Conservation (phyloP, 2,888 invertebrate genomes). For the Nipponacmea schrenckii region DNA sequence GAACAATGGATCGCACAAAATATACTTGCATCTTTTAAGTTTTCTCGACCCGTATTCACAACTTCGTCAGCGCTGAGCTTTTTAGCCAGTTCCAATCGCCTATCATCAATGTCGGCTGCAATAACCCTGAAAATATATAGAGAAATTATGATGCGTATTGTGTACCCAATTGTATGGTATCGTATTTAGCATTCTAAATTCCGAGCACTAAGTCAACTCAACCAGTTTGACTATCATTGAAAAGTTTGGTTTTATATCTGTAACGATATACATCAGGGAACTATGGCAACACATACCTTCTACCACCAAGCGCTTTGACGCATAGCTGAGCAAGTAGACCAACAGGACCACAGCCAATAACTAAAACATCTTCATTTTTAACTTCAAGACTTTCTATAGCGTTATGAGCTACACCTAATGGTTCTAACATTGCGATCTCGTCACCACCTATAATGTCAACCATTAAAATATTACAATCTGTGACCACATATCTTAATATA, state of each 20-base stretch:
- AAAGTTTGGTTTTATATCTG: no score
- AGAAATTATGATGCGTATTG: background rate
- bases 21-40: conserved; percentile 50
- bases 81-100: conserved; percentile 60
- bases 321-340: conserved; percentile 55
- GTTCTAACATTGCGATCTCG: conserved; percentile 59
- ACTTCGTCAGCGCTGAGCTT: conserved; percentile 61
- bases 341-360: conserved; percentile 62
- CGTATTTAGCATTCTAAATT: background rate
- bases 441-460: conserved; percentile 43
- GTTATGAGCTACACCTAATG: conserved; percentile 63
- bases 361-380: conserved; percentile 52
- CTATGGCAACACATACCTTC: conserved; percentile 39
- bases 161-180: background rate
- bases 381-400: conserved; percentile 56
- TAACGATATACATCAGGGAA: background rate
- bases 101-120: conserved; percentile 60
- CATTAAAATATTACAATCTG: no score
- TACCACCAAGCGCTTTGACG: conserved; percentile 60
- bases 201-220: no score
- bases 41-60: conserved; percentile 46
- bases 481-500: no score
- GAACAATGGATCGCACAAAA: no score
- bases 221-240: no score
- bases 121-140: conserved; percentile 42